Base-by-base conservation (phyloP, 2,113 vertebrate genomes). In the Arothron firmamentum region DNA sequence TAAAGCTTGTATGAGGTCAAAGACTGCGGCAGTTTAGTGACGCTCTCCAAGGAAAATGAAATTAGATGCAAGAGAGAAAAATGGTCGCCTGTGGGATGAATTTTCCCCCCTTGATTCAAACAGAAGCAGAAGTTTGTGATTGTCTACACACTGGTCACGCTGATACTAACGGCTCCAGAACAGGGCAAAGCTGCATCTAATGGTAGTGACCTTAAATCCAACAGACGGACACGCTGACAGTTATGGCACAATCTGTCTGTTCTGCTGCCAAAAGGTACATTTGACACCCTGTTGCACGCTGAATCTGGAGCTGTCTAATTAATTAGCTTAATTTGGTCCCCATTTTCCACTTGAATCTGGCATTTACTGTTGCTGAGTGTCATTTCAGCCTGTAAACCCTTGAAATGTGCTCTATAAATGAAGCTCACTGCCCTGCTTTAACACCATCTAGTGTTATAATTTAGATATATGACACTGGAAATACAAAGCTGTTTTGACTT, bases 131-230 rank as follows among this genome's bases (percentile, higher is more conserved):
- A 53, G 15, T 52, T 50, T 56, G 61, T 70, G 34, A 69, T 55
- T 72, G 57, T 10, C 60, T 3, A 48, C 69, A 69, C 57, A 8
- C 11, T 42, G 72, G 55, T 74, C 51, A 71, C 54, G 3, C 13
- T 41, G 48, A 64, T 70, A 55, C 45, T 75, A 78, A 72, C 68
- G 52, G 62, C 52, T 43, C 41, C 47, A 49, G 59, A 80, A 42
- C 59, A 18, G 23, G 18, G 4, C 0, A 7, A 56, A 34, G n/a
- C 11, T 42, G 42, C n/a, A 50, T 60, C 49, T 62, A 38, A 11
- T 38, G 34, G 34, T 11, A 38, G 12, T 11, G 34, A 38, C 9
- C 34, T 11, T 38, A 11, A 28, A 28, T 28, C 25, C 25, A 28
- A 28, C 25, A 28, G 25, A 28, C 1, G 25, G 5, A 38, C 9